Percentiles rank a stretch among this genome's conserved stretches.
phyloP scores from a whole-genome alignment of 1,140 invertebrate genomes.

The Camponotus pennsylvanicus region DNA sequence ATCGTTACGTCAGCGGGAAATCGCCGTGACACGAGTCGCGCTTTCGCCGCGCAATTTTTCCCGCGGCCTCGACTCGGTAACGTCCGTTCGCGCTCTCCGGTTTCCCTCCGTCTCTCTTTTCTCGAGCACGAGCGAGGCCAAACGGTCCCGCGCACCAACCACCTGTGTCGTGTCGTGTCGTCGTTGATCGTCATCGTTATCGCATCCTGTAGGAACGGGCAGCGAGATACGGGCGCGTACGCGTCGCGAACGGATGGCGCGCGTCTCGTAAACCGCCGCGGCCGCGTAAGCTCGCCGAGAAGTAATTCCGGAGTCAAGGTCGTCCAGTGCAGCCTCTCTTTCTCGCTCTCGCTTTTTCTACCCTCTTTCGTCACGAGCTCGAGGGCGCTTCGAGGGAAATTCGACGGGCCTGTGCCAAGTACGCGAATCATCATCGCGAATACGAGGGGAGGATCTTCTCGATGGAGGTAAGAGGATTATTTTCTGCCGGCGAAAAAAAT shows the following conservation, averaged over 20 bases:
- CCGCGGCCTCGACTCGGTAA: background rate
- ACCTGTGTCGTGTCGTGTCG: slow-evolving; percentile 31
- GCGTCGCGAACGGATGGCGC: background rate
- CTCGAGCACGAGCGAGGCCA: background rate
- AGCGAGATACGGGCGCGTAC: background rate
- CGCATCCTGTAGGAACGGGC: background rate
- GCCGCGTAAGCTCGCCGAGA: background rate
- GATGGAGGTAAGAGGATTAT: slow-evolving; percentile 32
- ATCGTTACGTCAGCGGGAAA: background rate
- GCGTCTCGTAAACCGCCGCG: background rate
- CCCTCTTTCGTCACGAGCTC: background rate
- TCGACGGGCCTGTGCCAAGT: background rate
- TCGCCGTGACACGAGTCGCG: no score
- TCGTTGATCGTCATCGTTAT: background rate
- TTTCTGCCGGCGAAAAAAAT: background rate
- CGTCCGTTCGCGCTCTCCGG: background rate
- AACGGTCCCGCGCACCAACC: slow-evolving; percentile 2
- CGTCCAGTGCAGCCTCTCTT: background rate
- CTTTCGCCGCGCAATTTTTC: slow-evolving; percentile 28
- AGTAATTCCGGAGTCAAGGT: slow-evolving; percentile 43
- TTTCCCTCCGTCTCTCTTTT: background rate
- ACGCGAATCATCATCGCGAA: background rate
- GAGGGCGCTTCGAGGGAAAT: background rate
- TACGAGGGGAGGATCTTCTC: background rate
- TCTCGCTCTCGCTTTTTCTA: no score